A percentile compares a stretch with the other conserved stretches of the same genome.
phyloP scores from a whole-genome alignment of 2,113 vertebrate genomes.

The Hipposideros armiger region DNA sequence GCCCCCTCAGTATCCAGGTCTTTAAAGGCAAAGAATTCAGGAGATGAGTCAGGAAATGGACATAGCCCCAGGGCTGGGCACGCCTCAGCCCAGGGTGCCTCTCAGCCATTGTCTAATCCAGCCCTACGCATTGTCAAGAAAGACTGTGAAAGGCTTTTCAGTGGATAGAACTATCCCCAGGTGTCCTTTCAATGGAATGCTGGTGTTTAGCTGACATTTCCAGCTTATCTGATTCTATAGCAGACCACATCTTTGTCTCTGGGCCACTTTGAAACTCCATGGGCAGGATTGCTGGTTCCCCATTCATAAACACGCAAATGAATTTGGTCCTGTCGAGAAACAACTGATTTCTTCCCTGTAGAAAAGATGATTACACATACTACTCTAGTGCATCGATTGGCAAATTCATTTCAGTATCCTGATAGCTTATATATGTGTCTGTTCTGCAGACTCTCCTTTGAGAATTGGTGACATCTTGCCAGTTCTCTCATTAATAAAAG shows the following conservation, averaged over 20 bases:
- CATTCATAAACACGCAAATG: neutral
- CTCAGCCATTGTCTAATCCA: neutral
- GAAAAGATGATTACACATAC: constrained; percentile 32
- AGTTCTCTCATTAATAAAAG: constrained; percentile 8
- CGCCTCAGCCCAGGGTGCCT: neutral
- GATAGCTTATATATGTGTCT: neutral
- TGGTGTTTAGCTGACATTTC: neutral
- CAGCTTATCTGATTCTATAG: neutral
- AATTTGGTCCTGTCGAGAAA: neutral
- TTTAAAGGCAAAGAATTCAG: constrained; percentile 47
- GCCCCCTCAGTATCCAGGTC: neutral
- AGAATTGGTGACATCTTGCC: neutral
- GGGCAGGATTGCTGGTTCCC: neutral
- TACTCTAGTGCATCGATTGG: neutral
- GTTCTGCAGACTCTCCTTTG: constrained; percentile 13
- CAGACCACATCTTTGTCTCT: neutral
- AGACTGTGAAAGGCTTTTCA: constrained; percentile 21
- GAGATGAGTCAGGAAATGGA: neutral
- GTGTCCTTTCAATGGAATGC: neutral
- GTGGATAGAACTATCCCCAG: neutral
- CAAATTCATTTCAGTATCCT: neutral
- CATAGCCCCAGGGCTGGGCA: neutral
- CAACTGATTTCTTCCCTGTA: neutral
- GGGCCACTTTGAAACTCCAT: neutral
- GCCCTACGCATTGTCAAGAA: neutral